These are phyloP conservation scores for Drosophila tropicalis DNA, from an alignment of 1,140 invertebrate genomes.

Conservation along the genomic window DNA sequence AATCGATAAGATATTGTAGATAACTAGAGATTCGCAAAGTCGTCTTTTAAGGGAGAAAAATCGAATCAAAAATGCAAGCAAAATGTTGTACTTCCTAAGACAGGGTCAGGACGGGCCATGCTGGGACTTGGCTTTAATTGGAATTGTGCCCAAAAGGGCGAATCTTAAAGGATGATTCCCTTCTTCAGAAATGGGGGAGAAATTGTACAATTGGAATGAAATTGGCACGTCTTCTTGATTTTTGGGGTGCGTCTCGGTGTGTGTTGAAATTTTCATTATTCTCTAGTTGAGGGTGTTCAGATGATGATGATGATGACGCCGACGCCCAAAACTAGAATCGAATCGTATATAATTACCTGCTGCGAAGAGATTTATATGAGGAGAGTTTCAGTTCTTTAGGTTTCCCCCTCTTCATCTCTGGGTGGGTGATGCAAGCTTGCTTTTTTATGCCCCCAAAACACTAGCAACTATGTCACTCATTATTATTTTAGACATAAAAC, in stretches of 20 bases:
- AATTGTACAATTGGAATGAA: not conserved
- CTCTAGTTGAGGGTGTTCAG: not conserved
- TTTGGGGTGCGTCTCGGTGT: slow-evolving; percentile 15
- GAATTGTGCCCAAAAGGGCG: slow-evolving; percentile 32
- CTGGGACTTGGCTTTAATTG: not conserved
- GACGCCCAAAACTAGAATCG: not conserved
- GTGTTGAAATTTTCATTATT: slow-evolving; percentile 61
- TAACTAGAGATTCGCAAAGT: not conserved
- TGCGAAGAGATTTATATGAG: slow-evolving; percentile 65
- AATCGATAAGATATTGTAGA: slow-evolving; percentile 39
- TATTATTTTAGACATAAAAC: slow-evolving; percentile 14
- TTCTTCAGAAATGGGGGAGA: slow-evolving; percentile 13
- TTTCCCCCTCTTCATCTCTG: too few species aligned
- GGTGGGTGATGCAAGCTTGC: not conserved
- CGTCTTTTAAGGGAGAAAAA: not conserved
- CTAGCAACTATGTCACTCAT: not conserved
- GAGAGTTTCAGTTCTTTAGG: not conserved
- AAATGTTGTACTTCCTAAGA: not conserved
- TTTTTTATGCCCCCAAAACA: not conserved
- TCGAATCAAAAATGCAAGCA: not conserved
- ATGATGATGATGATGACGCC: not conserved
- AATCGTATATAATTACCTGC: slow-evolving; percentile 45
- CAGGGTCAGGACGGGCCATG: not conserved
- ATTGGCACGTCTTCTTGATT: not conserved
- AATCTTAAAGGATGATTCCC: slow-evolving; percentile 17